Base-by-base conservation (phyloP, 2,797 vertebrate genomes). In the Lagodon rhomboides region DNA sequence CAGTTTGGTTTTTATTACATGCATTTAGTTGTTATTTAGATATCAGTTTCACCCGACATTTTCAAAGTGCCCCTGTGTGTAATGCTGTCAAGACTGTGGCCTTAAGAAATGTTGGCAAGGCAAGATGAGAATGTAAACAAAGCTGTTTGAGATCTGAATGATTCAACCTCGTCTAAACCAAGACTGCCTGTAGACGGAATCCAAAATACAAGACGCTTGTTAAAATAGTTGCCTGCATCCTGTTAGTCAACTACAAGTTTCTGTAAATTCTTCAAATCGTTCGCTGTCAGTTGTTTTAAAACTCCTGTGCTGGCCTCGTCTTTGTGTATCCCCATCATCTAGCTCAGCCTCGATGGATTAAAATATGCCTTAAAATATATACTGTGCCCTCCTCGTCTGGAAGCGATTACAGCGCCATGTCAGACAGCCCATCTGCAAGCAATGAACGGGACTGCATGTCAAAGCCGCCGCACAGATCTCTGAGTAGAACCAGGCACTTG, bases 391-490 rank as follows among this genome's bases (percentile, higher is more conserved):
- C 25, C 72, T 90, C 92, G 92, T 94, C 86, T 94, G 92, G 92
- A 93, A 92, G 77, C 70, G 61, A 91, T 94, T 92, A 92, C 68
- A 68, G 81, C 82, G 90, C 86, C 82, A 87, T 92, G 91, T 93
- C 87, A 91, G 88, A 79, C 86, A 77, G 66, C 80, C 91, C 92
- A 92, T 94, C 89, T 94, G 93, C 83, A 88, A 92, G 91, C 91
- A 94, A 94, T 94, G 90, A 94, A 74, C 83, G 67, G 78, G 77
- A 88, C 90, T 82, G 83, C 80, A 92, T 72, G 89, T 93, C 91
- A 94, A 90, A 93, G 88, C 79, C 38, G 63, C 89, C 67, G 73
- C 86, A 79, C 87, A 87, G 82, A 91, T 91, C 89, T 86, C 65
- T 85, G 91, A 93, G 90, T 82, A 82, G 84, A 91, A 90, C 79